Base-by-base conservation (phyloP, 2,888 invertebrate genomes). In the Pachycephus smyrnensis region DNA sequence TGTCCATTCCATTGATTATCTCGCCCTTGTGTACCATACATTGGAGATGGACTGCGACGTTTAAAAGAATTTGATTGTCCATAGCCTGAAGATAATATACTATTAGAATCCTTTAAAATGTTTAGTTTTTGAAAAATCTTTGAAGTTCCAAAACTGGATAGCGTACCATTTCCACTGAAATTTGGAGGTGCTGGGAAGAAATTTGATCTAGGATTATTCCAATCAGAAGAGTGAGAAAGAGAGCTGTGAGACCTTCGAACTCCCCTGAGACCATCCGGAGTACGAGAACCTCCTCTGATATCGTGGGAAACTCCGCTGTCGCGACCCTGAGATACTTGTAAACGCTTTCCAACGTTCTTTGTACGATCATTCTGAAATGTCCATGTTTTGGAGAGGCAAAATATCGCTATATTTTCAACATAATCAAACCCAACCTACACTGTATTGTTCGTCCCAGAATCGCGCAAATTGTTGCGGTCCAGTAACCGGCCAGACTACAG, bases 31-130 rank as follows among this genome's bases (percentile, higher is more conserved):
- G 85, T 75, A 30, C 83, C 82, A 68, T 85, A 90, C 85, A 91
- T 82, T 32, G 91, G 90, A 55, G 90, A 89, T 37, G 90, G 89
- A 83, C 90, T 91, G 69, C 89, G 87, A 36, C 89, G 88, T 82
- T 89, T 90, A 37, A 86, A 89, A 73, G 85, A 81, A 79, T 82
- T 86, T 9, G 85, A 37, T 75, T 86, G 88, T 69, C 83, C 83
- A 76, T 84, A 87, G 15, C 80, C 88, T 88, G 74, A 11, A 79
- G 81, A 76, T 76, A 68, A 37, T 81, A 2, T 71, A 71, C 31
- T 11, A 32, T 33, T 31, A 12, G 12, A 71, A 31, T 31, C 2
- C 31, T 4, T 71, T 32, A 9, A 71, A 33, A 31, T 33, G 12
- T 71, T 71, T 71, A 2, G 3, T 6, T 23, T 55, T 23, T 9